Base-by-base conservation (phyloP, 2,888 invertebrate genomes). In the Microplitis deprimator region DNA sequence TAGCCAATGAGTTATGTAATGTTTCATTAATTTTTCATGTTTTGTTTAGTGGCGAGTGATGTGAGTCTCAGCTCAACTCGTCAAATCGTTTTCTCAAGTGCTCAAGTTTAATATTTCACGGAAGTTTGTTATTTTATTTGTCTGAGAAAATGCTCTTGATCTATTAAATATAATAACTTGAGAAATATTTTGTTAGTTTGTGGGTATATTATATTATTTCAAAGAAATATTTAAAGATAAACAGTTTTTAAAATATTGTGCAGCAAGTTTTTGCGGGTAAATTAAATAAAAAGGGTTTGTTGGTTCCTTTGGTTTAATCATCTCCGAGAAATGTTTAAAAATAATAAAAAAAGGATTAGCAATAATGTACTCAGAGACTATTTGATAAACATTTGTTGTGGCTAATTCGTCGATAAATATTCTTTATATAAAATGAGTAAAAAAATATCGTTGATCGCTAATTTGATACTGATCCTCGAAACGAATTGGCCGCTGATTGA, bases 401-500 rank as follows among this genome's bases (percentile, higher is more conserved):
- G 39, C 61, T 72, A 72, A 62, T 72, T 62, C 40, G 71, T 62
- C 71, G 71, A 62, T 70, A 40, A 60, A 70, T 17, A 50, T 16
- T 77, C 77, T 60, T 60, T 3, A 50, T 50, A 50, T 8, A 50
- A 50, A 50, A 50, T 50, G 68, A 71, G 72, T 69, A 75, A 77
- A 79, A 79, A 75, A 41, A 60, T 50, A 50, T 50, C 13, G 50
- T 8, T 50, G 50, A 50, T 61, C 60, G 75, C 81, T 80, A 81
- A 81, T 81, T 81, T 77, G 79, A 69, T 75, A 73, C 76, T 73
- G 79, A 81, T 81, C 77, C 77, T 77, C 79, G 79, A 79, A 81
- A 79, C 80, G 79, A 81, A 81, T 81, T 80, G 81, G 75, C 76
- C 78, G 79, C 78, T 78, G 78, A 78, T 81, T 77, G 80, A 78